phyloP scores from a whole-genome alignment of 2,888 invertebrate genomes.

The Melanostoma scalare region DNA sequence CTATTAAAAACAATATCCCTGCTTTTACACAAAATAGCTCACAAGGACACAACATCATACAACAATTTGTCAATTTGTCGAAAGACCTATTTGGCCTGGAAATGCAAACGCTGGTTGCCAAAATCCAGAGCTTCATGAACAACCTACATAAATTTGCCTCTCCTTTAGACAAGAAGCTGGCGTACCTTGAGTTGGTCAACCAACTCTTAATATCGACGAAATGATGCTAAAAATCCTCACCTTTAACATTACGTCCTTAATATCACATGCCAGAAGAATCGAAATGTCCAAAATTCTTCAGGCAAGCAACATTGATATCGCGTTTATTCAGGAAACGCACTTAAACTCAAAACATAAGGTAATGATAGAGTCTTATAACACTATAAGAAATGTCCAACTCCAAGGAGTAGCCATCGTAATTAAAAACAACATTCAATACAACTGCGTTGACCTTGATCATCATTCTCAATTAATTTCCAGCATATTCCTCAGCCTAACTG shows the following conservation, averaged over 20 bases:
- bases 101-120: neutral
- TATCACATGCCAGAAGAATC: constrained; percentile 9
- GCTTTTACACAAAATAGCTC: neutral
- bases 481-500: no score
- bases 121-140: constrained; percentile 12
- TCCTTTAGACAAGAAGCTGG: constrained; percentile 1
- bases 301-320: constrained; percentile 7
- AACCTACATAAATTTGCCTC: neutral
- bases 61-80: constrained; percentile 18
- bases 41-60: neutral
- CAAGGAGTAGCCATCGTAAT: no score
- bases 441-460: no score
- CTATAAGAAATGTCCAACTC: no score
- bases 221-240: constrained; percentile 1
- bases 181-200: constrained; percentile 4
- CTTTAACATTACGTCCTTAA: constrained; percentile 39
- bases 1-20: neutral
- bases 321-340: constrained; percentile 29
- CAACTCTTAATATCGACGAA: neutral
- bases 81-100: neutral
- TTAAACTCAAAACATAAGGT: neutral
- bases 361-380: constrained; percentile 21
- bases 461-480: no score
- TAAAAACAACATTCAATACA: no score
- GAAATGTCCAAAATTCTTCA: constrained; percentile 5